phyloP scores from a whole-genome alignment of 2,888 invertebrate genomes.

The Cheilosia vernalis region DNA sequence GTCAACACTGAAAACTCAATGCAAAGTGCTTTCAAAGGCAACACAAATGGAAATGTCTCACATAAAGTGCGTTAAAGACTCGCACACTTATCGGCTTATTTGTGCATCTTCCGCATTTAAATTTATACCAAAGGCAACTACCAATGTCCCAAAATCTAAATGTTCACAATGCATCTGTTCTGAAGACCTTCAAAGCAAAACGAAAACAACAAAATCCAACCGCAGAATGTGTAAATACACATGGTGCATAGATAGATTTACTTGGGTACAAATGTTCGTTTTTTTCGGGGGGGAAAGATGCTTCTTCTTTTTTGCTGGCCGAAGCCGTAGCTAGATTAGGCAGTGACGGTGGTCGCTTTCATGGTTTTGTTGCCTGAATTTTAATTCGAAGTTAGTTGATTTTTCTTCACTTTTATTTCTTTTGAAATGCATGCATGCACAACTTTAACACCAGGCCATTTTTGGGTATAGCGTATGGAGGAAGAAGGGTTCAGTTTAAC shows the following conservation, averaged over 20 bases:
- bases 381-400: slow-evolving; percentile 31
- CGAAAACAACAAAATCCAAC: slow-evolving; percentile 11
- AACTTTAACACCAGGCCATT: slow-evolving; percentile 22
- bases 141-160: slow-evolving; percentile 21
- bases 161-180: neutral
- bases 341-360: slow-evolving; percentile 23
- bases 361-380: slow-evolving; percentile 48
- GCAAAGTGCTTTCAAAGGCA: slow-evolving; percentile 37
- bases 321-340: slow-evolving; percentile 10
- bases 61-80: slow-evolving; percentile 23
- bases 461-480: slow-evolving; percentile 6
- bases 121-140: slow-evolving; percentile 18
- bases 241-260: slow-evolving; percentile 6
- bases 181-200: slow-evolving; percentile 35
- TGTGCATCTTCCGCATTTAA: slow-evolving; percentile 56
- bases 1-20: slow-evolving; percentile 16
- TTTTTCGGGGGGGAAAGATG: slow-evolving; percentile 22
- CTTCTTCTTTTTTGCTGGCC: slow-evolving; percentile 14
- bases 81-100: slow-evolving; percentile 11
- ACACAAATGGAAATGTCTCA: slow-evolving; percentile 3
- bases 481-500: slow-evolving; percentile 60
- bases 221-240: slow-evolving; percentile 38
- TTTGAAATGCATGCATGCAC: slow-evolving; percentile 41
- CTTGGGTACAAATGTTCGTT: slow-evolving; percentile 31
- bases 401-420: slow-evolving; percentile 14